Evolutionary conservation across 2,113 vertebrate species (phyloP).

Genomic region (Cyphomyrus plagiostoma): DNA sequence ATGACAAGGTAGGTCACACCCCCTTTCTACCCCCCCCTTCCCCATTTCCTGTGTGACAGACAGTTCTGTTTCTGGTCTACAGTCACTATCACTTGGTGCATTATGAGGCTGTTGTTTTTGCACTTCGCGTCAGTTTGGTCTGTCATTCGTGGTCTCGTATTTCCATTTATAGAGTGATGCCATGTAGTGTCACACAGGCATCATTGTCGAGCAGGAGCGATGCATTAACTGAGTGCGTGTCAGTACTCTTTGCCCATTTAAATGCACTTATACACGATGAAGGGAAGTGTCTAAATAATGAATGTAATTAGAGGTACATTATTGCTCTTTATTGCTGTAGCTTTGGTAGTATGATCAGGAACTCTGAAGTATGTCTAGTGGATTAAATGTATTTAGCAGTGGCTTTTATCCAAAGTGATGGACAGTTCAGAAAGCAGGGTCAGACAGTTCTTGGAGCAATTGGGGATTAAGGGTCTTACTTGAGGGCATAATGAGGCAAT

Average conservation of each 20-base stretch:
- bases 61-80: background rate
- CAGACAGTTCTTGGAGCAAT: background rate
- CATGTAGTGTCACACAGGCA: background rate
- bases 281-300: background rate
- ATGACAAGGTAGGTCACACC: conserved; percentile 66
- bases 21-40: background rate
- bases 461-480: background rate
- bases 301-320: background rate
- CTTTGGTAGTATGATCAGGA: background rate
- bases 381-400: background rate
- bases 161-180: background rate
- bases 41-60: background rate
- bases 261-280: background rate
- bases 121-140: background rate
- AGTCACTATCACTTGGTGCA: background rate
- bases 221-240: background rate
- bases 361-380: background rate
- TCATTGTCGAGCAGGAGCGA: background rate
- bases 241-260: background rate
- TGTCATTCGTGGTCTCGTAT: background rate
- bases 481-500: background rate
- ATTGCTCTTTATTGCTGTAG: background rate
- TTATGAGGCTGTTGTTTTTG: background rate
- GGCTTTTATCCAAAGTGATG: background rate
- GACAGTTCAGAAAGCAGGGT: background rate